Evolutionary conservation across 2,797 vertebrate genomes (phyloP).

Genomic region (Sandelia bainsii): DNA sequence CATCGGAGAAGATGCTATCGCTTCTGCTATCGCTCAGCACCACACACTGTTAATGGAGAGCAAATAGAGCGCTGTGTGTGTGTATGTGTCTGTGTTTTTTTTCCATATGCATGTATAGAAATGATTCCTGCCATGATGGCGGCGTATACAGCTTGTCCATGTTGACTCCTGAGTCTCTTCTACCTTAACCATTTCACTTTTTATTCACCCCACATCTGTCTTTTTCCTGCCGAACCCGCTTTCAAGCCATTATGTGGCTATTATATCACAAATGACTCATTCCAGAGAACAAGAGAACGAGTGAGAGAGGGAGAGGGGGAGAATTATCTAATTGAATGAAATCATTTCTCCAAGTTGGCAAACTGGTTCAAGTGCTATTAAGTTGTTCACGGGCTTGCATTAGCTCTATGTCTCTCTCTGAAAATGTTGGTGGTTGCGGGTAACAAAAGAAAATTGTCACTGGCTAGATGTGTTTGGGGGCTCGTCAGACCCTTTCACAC

Average conservation of each 20-base stretch:
- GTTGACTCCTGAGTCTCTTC: slow-evolving; percentile 42
- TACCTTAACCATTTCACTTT: slow-evolving; percentile 46
- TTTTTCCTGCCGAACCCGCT: slow-evolving; percentile 68
- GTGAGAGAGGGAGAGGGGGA: slow-evolving; percentile 67
- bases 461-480: slow-evolving; percentile 66
- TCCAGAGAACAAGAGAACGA: slow-evolving; percentile 69
- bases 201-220: slow-evolving; percentile 66
- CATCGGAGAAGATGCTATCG: slow-evolving; percentile 85
- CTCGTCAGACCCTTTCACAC: slow-evolving; percentile 52
- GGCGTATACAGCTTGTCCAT: slow-evolving; percentile 4
- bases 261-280: slow-evolving; percentile 82
- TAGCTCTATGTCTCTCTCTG: slow-evolving; percentile 56
- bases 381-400: slow-evolving; percentile 74
- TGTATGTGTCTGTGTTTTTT: slow-evolving; percentile 36
- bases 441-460: slow-evolving; percentile 77
- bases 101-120: slow-evolving; percentile 17
- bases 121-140: slow-evolving; percentile 15
- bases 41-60: slow-evolving; percentile 83
- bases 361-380: slow-evolving; percentile 84
- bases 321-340: slow-evolving; percentile 92
- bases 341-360: slow-evolving; percentile 93
- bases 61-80: slow-evolving; percentile 70
- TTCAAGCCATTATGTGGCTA: slow-evolving; percentile 77
- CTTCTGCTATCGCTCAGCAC: slow-evolving; percentile 71
- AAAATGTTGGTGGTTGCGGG: slow-evolving; percentile 59